phyloP scores from a whole-genome alignment of 2,797 vertebrate genomes.

The Lithobates sylvaticus region DNA sequence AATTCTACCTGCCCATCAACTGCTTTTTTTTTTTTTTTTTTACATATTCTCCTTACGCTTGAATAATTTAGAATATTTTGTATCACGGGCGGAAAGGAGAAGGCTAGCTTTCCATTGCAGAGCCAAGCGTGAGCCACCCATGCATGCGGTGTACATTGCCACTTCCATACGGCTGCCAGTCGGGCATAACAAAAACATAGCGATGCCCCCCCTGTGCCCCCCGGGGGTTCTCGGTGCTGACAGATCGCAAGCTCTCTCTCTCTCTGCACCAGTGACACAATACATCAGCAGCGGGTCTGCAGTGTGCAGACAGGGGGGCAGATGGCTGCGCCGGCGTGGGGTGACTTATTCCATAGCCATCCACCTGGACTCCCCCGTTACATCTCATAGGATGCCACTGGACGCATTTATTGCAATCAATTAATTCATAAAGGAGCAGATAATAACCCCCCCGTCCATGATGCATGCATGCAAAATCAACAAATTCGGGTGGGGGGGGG shows the following conservation, averaged over 20 bases:
- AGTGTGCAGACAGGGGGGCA: conserved; percentile 21
- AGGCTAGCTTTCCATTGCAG: too few relatives aligned
- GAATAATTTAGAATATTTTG: too few relatives aligned
- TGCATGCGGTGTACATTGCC: conserved; percentile 3
- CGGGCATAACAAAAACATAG: background rate
- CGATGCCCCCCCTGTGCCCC: background rate
- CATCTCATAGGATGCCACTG: too few relatives aligned
- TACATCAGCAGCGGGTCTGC: conserved; percentile 3
- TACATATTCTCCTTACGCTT: background rate
- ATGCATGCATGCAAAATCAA: too few relatives aligned
- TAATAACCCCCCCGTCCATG: background rate
- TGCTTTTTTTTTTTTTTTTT: conserved; percentile 28
- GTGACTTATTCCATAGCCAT: conserved; percentile 62
- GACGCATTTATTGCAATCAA: too few relatives aligned
- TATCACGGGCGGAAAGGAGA: too few relatives aligned
- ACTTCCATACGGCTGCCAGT: background rate
- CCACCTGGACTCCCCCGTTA: background rate
- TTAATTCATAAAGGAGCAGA: too few relatives aligned
- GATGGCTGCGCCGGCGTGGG: conserved; percentile 38
- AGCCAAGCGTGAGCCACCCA: background rate
- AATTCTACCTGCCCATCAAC: conserved; percentile 11
- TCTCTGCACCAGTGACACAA: conserved; percentile 44
- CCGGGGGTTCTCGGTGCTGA: background rate
- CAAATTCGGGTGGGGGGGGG: too few relatives aligned
- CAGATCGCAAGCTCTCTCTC: background rate